Conservation (phyloP, 2,797 vertebrate genomes). For the Potorous gilbertii region DNA sequence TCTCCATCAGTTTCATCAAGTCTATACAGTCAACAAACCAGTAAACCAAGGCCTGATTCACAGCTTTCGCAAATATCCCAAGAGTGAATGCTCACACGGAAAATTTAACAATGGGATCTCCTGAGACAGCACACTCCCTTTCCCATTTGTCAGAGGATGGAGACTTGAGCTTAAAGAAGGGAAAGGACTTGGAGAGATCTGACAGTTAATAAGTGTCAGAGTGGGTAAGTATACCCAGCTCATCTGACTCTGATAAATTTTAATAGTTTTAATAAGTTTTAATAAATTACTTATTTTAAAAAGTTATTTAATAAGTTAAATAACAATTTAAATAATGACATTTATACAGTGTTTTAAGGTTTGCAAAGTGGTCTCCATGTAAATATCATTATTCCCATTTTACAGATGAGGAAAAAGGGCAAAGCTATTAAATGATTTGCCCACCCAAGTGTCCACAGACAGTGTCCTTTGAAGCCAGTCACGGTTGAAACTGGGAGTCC, state of each 20-base stretch:
- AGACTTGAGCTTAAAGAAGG: neutral
- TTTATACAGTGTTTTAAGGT: neutral
- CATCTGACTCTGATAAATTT: neutral
- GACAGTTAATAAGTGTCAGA: neutral
- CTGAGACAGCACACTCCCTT: neutral
- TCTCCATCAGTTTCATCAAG: neutral
- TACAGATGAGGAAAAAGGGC: neutral
- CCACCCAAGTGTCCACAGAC: neutral
- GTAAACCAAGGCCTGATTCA: neutral
- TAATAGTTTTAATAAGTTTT: neutral
- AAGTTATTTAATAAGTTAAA: no score
- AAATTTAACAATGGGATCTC: neutral
- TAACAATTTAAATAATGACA: neutral
- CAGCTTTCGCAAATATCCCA: neutral
- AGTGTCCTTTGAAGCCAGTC: neutral
- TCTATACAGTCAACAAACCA: neutral
- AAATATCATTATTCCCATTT: neutral
- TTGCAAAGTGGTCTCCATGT: neutral
- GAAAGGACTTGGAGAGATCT: neutral
- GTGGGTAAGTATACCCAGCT: neutral
- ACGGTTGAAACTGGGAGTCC: neutral
- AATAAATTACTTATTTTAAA: no score
- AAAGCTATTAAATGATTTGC: neutral
- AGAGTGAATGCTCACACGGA: neutral
- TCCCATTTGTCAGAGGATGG: neutral